Percentiles rank a stretch among this genome's conserved stretches.
Evolutionary conservation across 35 echinoderm and acorn worm genomes (phyloP).

Genomic region (Strongylocentrotus purpuratus): DNA sequence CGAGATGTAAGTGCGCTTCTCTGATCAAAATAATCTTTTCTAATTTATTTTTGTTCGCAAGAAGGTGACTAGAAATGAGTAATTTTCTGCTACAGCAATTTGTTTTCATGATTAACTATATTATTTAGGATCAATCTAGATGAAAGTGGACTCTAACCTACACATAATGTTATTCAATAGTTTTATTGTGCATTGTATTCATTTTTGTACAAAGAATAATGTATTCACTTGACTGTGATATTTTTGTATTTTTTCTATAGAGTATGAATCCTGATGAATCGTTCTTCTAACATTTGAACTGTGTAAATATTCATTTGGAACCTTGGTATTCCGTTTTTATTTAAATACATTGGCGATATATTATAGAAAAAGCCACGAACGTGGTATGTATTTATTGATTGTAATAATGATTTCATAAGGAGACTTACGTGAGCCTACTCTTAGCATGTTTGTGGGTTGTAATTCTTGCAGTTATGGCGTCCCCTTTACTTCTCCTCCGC

Average conservation of each 20-base stretch:
- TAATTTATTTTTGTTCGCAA: neutral
- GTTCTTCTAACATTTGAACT: neutral
- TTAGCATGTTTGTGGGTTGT: neutral
- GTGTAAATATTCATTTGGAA: slow-evolving; percentile 12
- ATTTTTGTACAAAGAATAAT: neutral
- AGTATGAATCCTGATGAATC: neutral
- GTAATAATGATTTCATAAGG: neutral
- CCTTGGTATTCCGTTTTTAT: neutral
- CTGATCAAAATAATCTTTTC: no score
- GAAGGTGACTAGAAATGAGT: neutral
- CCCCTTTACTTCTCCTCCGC: neutral
- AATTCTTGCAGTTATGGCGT: neutral
- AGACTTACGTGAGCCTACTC: neutral
- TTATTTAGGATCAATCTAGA: neutral
- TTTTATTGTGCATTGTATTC: neutral
- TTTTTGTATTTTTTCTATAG: slow-evolving; percentile 5
- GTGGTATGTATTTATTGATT: slow-evolving; percentile 13
- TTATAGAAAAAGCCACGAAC: neutral
- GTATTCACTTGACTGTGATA: neutral
- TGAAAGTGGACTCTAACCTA: neutral
- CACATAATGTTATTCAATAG: neutral
- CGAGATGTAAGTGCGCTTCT: no score
- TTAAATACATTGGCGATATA: neutral
- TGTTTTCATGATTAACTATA: neutral
- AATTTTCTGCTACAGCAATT: neutral